These are phyloP conservation scores for Toxotes chatareus DNA, from an alignment of 2,113 vertebrate genomes.

Conservation along the genomic window DNA sequence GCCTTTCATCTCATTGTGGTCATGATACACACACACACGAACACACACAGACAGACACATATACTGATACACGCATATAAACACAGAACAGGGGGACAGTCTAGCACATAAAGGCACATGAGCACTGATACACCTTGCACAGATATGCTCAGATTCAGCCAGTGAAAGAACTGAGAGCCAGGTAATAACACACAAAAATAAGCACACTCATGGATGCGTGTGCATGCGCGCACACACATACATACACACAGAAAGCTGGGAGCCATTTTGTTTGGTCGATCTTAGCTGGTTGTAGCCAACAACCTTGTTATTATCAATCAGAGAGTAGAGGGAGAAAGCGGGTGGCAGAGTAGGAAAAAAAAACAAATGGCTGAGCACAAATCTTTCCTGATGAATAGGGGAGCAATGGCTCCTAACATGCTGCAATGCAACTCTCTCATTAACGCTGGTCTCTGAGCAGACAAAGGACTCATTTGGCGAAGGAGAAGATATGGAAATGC, in stretches of 20 bases:
- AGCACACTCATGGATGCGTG: background rate
- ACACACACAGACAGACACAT: background rate
- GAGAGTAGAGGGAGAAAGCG: slow-evolving; percentile 15
- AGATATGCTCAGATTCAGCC: slow-evolving; percentile 17
- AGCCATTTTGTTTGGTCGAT: slow-evolving; percentile 68
- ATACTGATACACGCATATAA: background rate
- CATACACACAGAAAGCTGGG: slow-evolving; percentile 2
- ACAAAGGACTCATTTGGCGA: slow-evolving; percentile 63
- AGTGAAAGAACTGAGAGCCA: slow-evolving; percentile 1
- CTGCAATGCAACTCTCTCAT: slow-evolving; percentile 62
- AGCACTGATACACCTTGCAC: background rate
- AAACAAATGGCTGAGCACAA: slow-evolving; percentile 21
- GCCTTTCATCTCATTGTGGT: slow-evolving; percentile 66
- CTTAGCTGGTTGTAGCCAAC: slow-evolving; percentile 53
- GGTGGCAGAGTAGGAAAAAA: slow-evolving; percentile 7
- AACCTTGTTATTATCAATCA: slow-evolving; percentile 66
- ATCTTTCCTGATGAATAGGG: slow-evolving; percentile 60
- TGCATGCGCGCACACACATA: slow-evolving; percentile 3
- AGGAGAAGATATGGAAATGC: slow-evolving; percentile 48
- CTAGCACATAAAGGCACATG: background rate
- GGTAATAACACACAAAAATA: slow-evolving; percentile 3
- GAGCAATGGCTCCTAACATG: slow-evolving; percentile 58
- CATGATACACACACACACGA: background rate
- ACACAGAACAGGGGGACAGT: background rate
- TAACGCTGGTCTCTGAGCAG: slow-evolving; percentile 46